These are phyloP conservation scores for Prunella fulvescens DNA, from an alignment of 2,113 vertebrate species.

Conservation along the genomic window DNA sequence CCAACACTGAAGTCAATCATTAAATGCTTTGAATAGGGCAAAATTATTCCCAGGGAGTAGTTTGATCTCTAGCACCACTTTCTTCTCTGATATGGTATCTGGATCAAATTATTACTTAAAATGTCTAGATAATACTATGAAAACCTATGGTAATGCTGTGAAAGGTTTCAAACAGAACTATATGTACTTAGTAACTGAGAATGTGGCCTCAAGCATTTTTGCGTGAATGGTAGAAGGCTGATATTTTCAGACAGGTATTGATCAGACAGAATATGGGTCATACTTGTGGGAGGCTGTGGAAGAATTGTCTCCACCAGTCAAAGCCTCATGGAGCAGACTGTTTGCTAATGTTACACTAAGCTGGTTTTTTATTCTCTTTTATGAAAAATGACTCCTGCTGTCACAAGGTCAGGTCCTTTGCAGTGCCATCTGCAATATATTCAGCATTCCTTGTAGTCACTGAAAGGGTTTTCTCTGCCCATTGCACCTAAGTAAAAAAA, in stretches of 20 bases:
- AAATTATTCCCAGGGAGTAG: neutral
- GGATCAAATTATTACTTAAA: neutral
- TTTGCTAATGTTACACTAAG: neutral
- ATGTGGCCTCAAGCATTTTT: neutral
- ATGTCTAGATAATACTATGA: neutral
- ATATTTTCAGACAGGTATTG: neutral
- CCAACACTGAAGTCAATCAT: neutral
- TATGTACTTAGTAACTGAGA: neutral
- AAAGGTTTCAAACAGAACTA: neutral
- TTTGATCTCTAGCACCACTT: neutral
- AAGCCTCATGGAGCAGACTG: neutral
- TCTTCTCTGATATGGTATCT: neutral
- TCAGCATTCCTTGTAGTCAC: neutral
- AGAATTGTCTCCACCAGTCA: neutral
- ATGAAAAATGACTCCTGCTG: neutral
- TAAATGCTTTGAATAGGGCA: neutral
- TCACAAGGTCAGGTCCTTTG: neutral
- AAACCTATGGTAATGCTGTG: neutral
- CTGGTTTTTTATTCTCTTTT: neutral
- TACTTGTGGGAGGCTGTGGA: neutral
- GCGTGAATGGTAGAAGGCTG: neutral
- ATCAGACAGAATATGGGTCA: neutral
- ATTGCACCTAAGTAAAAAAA: neutral
- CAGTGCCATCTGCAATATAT: neutral
- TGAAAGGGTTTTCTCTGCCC: neutral